Evolutionary conservation across 2,797 vertebrate species (phyloP), one percentile per base, ranked within the genome.

Genomic region (Spea hammondii): DNA sequence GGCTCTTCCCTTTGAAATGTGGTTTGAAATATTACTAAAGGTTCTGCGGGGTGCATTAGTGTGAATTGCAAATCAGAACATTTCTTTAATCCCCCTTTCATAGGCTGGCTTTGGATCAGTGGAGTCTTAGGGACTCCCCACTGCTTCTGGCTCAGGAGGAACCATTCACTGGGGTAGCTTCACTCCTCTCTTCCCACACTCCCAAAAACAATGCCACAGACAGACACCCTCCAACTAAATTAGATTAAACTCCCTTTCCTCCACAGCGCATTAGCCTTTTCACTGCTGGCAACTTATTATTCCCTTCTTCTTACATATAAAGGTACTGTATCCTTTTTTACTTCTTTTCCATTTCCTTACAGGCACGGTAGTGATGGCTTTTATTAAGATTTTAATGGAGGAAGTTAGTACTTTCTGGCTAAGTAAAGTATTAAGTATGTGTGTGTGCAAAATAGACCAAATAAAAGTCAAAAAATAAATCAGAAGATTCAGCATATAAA

Each of bases 181-280:
- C 95, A 90, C 93, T 91, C 92, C 92, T 92, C 93, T 93, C 94
- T 99, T 99, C 97, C 97, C 97, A 99, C 97, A 99, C 94, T 97
- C 93, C 93, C 88, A 86, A 91, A 91, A 91, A 91, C 91, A 92
- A 93, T 92, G 87, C 90, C 82, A 89, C 90, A 91, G 92, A 90
- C 92, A 88, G 90, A 92, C 94, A 92, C 93, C 91, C 94, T 95
- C 95, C 92, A 93, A 94, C 93, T 94, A 97, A 98, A 98, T 98
- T 97, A 98, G 96, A 98, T 99, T 98, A 99, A 93, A 95, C 92
- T 94, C 93, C 94, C 95, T 91, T 92, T 93, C 89, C 90, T 88
- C 91, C 92, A 91, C 91, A 91, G 92, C 87, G 87, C 90, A 90
- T 92, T 96, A 91, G 93, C 93, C 97, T 95, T 97, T 98, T 98